A percentile compares a stretch with the other conserved stretches of the same genome.
Evolutionary conservation across 2,797 vertebrate species (phyloP).

Genomic region (Pteronotus mesoamericanus): DNA sequence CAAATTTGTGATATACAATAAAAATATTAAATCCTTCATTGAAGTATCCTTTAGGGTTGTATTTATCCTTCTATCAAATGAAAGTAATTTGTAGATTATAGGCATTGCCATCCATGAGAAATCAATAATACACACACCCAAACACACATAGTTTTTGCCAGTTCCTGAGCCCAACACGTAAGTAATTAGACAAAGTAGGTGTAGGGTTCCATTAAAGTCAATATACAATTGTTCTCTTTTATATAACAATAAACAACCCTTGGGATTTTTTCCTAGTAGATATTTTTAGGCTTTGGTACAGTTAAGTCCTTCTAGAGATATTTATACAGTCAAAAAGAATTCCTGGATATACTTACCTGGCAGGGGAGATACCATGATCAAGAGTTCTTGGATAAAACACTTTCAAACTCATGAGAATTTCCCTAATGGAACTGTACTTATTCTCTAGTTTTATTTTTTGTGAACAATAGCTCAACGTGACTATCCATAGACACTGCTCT

Average conservation of each 20-base stretch:
- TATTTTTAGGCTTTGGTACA: background rate
- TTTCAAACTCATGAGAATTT: background rate
- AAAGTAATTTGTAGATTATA: background rate
- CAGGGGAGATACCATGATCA: no score
- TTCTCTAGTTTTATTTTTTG: constrained; percentile 2
- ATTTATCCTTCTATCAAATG: background rate
- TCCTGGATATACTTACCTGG: no score
- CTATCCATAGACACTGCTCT: background rate
- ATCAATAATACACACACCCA: background rate
- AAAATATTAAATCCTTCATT: background rate
- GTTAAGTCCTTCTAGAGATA: background rate
- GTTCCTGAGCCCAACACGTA: background rate
- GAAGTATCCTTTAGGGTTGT: background rate
- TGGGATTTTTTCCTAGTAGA: background rate
- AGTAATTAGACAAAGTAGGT: background rate
- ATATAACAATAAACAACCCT: background rate
- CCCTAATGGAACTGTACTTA: background rate
- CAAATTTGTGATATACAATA: background rate
- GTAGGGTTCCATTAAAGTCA: background rate
- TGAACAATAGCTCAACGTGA: background rate
- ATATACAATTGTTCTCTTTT: background rate
- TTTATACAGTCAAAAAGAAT: background rate
- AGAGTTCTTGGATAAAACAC: background rate
- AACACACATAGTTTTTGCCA: background rate
- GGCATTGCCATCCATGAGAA: background rate